A percentile compares a stretch with the other conserved stretches of the same genome.
phyloP scores from a whole-genome alignment of 2,113 vertebrate species.

The Ameiurus melas region DNA sequence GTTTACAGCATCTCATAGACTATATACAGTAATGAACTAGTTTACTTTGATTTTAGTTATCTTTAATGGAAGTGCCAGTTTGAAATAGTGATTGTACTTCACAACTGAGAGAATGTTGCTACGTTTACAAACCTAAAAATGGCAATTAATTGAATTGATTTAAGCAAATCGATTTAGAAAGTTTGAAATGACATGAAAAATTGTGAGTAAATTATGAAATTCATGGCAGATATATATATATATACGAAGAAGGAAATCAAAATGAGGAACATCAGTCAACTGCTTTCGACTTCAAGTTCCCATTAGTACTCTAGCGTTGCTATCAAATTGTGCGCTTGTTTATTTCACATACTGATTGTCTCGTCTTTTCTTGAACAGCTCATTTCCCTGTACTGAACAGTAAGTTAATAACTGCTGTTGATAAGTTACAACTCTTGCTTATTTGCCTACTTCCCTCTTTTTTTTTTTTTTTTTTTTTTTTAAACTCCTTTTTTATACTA shows the following conservation, averaged over 20 bases:
- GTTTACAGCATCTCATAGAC: not conserved
- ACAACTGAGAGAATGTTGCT: not conserved
- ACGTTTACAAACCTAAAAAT: not conserved
- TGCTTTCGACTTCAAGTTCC: conserved; percentile 24
- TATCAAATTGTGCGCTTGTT: conserved; percentile 4
- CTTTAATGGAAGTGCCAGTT: not conserved
- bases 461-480: conserved; percentile 23
- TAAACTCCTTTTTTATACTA: not conserved
- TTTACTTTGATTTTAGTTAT: not conserved
- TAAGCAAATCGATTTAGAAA: not conserved
- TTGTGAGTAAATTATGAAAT: not conserved
- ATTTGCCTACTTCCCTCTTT: conserved; percentile 62
- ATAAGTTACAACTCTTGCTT: conserved; percentile 16
- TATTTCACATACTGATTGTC: conserved; percentile 15
- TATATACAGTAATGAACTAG: not conserved
- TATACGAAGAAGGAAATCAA: conserved; percentile 45
- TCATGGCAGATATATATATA: conserved; percentile 21
- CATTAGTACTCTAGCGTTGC: not conserved
- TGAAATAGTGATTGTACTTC: not conserved
- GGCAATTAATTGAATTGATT: not conserved
- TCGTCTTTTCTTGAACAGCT: conserved; percentile 56
- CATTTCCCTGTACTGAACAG: conserved; percentile 71
- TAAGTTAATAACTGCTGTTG: conserved; percentile 61
- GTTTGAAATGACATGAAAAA: not conserved
- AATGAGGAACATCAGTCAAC: conserved; percentile 46